phyloP scores from a whole-genome alignment of 2,888 invertebrate species.

The Bruchidius siliquastri region DNA sequence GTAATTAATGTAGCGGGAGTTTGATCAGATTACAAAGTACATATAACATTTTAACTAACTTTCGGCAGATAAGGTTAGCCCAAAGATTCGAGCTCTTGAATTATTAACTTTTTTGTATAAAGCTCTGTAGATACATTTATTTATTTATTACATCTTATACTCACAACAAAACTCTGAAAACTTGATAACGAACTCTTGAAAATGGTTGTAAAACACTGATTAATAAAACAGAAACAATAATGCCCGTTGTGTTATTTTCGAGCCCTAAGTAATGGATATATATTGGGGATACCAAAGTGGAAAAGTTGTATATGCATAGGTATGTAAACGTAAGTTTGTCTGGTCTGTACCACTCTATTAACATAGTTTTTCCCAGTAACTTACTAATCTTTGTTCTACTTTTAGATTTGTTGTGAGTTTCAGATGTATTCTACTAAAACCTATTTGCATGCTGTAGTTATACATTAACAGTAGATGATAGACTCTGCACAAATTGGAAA shows the following conservation, averaged over 20 bases:
- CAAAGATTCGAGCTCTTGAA: background rate
- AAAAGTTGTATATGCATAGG: slow-evolving; percentile 12
- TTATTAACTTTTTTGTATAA: slow-evolving; percentile 38
- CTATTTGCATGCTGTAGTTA: background rate
- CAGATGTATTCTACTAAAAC: slow-evolving; percentile 36
- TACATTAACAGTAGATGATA: background rate
- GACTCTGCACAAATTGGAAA: background rate
- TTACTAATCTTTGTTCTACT: slow-evolving; percentile 28
- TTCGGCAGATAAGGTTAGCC: background rate
- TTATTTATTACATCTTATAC: slow-evolving; percentile 50
- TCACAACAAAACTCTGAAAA: slow-evolving; percentile 47
- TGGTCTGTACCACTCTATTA: slow-evolving; percentile 8
- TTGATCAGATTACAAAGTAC: too few species aligned
- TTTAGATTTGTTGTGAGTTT: slow-evolving; percentile 47
- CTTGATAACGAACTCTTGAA: slow-evolving; percentile 36
- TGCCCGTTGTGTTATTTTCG: slow-evolving; percentile 16
- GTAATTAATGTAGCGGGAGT: too few species aligned
- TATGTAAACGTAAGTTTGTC: slow-evolving; percentile 18
- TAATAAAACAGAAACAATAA: slow-evolving; percentile 28
- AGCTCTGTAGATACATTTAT: slow-evolving; percentile 49
- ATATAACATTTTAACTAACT: background rate
- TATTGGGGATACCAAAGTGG: slow-evolving; percentile 12
- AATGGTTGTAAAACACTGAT: slow-evolving; percentile 41
- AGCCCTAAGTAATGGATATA: slow-evolving; percentile 6
- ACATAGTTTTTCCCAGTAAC: slow-evolving; percentile 23